Percentiles rank a stretch among this genome's conserved stretches.
phyloP scores from a whole-genome alignment of 2,888 invertebrate species.

The Mythimna loreyi region DNA sequence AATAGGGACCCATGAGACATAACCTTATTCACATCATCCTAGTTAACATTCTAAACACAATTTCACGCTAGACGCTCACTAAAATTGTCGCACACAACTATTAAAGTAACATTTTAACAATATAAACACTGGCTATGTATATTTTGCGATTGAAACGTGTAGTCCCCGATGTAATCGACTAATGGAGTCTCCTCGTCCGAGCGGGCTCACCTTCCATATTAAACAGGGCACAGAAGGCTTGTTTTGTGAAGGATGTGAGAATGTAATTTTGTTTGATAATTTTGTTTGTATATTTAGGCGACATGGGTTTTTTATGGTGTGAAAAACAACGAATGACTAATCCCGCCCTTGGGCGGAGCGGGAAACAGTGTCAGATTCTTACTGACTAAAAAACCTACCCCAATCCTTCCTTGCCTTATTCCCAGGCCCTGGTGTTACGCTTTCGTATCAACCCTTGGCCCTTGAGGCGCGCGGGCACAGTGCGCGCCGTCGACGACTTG shows the following conservation, averaged over 20 bases:
- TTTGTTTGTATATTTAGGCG: too few species aligned
- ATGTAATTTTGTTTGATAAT: neutral
- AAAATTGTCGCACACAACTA: conserved; percentile 21
- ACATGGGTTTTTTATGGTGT: too few species aligned
- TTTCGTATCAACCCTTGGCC: too few species aligned
- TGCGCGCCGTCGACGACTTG: too few species aligned
- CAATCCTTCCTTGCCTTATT: too few species aligned
- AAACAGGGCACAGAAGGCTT: conserved; percentile 9
- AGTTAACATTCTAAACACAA: conserved; percentile 19
- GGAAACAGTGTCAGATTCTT: too few species aligned
- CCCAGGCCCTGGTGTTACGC: too few species aligned
- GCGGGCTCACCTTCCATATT: conserved; percentile 26
- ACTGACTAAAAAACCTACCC: too few species aligned
- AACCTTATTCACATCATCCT: neutral
- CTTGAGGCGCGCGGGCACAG: too few species aligned
- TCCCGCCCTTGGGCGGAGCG: too few species aligned
- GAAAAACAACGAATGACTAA: too few species aligned
- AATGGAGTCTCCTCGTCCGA: conserved; percentile 62
- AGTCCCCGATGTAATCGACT: conserved; percentile 62
- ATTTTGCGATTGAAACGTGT: conserved; percentile 51
- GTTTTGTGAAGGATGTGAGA: neutral
- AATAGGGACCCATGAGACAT: neutral
- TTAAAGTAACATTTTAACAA: conserved; percentile 50
- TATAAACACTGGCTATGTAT: conserved; percentile 42
- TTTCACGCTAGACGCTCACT: neutral